These are phyloP conservation scores for Catocala sponsa DNA, from an alignment of 2,888 invertebrate genomes.

Conservation along the genomic window DNA sequence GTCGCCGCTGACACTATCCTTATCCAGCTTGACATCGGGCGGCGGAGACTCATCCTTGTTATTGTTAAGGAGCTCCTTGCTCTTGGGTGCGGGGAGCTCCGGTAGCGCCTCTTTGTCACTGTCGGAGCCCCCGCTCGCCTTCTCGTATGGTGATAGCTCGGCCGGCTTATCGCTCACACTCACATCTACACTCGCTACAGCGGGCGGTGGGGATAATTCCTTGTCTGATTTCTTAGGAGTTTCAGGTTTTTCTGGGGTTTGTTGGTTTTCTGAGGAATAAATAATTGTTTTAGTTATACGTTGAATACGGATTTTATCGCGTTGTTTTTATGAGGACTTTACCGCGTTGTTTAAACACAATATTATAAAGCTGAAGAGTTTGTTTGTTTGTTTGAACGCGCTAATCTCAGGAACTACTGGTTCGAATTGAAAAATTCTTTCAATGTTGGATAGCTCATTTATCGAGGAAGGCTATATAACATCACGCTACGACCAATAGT, in stretches of 20 bases:
- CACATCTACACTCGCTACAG: constrained; percentile 33
- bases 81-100: constrained; percentile 72
- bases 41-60: constrained; percentile 83
- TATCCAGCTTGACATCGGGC: constrained; percentile 81
- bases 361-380: too few relatives aligned
- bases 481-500: too few relatives aligned
- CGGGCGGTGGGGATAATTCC: constrained; percentile 57
- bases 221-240: constrained; percentile 73
- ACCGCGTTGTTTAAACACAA: too few relatives aligned
- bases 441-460: too few relatives aligned
- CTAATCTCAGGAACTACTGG: too few relatives aligned
- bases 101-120: constrained; percentile 75
- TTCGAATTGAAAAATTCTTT: too few relatives aligned
- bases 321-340: too few relatives aligned
- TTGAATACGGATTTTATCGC: too few relatives aligned
- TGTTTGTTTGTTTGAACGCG: too few relatives aligned
- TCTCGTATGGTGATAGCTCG: constrained; percentile 64
- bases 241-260: constrained; percentile 66
- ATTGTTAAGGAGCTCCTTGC: constrained; percentile 76
- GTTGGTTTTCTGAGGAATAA: constrained; percentile 46
- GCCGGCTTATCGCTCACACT: constrained; percentile 45
- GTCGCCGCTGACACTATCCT: constrained; percentile 90
- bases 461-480: too few relatives aligned
- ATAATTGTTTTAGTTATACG: too few relatives aligned
- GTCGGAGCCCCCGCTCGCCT: constrained; percentile 48